Conservation (phyloP, 2,113 vertebrate genomes). For the Abramis brama region DNA sequence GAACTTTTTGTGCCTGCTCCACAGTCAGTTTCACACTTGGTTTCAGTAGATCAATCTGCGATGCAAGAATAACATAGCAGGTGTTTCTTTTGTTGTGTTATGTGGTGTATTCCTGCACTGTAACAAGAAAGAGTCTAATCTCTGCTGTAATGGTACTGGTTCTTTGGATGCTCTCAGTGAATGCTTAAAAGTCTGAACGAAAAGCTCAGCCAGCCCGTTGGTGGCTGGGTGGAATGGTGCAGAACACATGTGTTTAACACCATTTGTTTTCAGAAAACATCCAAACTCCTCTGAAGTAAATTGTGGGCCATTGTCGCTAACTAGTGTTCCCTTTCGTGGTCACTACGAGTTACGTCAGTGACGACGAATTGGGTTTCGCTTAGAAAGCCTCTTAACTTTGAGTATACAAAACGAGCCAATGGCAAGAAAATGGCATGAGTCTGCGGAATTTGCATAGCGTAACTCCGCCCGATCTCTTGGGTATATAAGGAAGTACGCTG, state of each 20-base stretch:
- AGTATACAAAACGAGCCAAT: too few relatives aligned
- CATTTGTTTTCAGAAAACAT: conserved; percentile 25
- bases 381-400: too few relatives aligned
- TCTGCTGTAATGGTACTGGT: not conserved
- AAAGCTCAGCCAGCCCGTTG: not conserved
- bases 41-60: conserved; percentile 39
- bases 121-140: conserved; percentile 12
- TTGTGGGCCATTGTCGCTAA: conserved; percentile 43
- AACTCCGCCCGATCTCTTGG: too few relatives aligned
- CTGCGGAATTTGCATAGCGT: too few relatives aligned
- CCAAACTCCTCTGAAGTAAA: conserved; percentile 42
- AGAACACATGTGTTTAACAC: not conserved
- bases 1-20: not conserved
- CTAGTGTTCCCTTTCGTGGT: not conserved
- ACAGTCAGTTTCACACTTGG: conserved; percentile 20
- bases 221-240: conserved; percentile 37
- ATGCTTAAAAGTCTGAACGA: conserved; percentile 46
- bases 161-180: conserved; percentile 7
- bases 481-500: too few relatives aligned
- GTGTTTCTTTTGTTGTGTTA: conserved; percentile 31
- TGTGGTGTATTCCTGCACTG: conserved; percentile 6
- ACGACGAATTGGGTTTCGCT: too few relatives aligned
- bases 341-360: too few relatives aligned
- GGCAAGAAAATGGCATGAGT: too few relatives aligned
- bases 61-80: conserved; percentile 31